Evolutionary conservation across 2,113 vertebrate species (phyloP).

Genomic region (Balaeniceps rex): DNA sequence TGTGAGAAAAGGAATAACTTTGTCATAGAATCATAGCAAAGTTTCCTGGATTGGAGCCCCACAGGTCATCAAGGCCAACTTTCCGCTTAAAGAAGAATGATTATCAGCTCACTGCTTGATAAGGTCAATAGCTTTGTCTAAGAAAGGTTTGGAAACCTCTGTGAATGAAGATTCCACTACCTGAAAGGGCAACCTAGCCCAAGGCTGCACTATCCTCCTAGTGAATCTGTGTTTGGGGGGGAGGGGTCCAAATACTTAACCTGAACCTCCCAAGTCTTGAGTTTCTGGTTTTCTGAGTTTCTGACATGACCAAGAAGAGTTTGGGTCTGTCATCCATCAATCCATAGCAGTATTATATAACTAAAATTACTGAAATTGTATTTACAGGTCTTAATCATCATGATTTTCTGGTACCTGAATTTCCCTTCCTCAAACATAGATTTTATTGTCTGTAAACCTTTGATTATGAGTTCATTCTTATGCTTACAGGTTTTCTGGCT

Average conservation of each 20-base stretch:
- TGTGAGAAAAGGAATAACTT: not conserved
- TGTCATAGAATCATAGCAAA: not conserved
- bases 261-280: not conserved
- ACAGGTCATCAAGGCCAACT: not conserved
- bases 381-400: not conserved
- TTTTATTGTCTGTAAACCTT: not conserved
- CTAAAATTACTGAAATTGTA: not conserved
- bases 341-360: not conserved
- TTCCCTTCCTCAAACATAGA: not conserved
- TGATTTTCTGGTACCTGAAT: not conserved
- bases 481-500: not conserved
- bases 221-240: not conserved
- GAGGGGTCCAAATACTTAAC: not conserved
- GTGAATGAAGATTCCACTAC: not conserved
- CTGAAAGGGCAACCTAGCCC: not conserved
- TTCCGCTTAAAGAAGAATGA: not conserved
- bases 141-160: not conserved
- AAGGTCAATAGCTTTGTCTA: not conserved
- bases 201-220: not conserved
- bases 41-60: not conserved
- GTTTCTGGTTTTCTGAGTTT: not conserved
- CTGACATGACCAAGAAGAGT: not conserved
- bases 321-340: not conserved
- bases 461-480: not conserved
- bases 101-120: not conserved